A percentile compares a stretch with the other conserved stretches of the same genome.
Conservation (phyloP, 2,113 vertebrate species). For the Smithornis capensis region DNA sequence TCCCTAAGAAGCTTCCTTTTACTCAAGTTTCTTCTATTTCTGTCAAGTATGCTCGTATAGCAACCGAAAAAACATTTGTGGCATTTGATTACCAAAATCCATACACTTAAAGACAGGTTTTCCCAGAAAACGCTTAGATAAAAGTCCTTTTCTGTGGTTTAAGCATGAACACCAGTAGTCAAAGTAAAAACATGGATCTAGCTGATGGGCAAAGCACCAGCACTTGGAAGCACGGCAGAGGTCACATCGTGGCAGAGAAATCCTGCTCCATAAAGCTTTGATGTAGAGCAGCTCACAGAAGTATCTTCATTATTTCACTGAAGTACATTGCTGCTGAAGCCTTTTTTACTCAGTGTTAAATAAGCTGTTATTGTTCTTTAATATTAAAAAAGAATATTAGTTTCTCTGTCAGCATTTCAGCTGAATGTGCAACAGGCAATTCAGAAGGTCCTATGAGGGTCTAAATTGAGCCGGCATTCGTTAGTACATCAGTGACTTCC, state of each 20-base stretch:
- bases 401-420: conserved; percentile 11
- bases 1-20: neutral
- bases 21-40: neutral
- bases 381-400: neutral
- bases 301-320: neutral
- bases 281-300: conserved; percentile 20
- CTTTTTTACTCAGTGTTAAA: neutral
- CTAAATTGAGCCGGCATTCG: neutral
- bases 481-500: neutral
- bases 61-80: conserved; percentile 9
- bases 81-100: conserved; percentile 19
- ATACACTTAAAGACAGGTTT: neutral
- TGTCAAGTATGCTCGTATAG: neutral
- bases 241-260: conserved; percentile 2
- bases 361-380: conserved; percentile 26
- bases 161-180: neutral
- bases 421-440: neutral
- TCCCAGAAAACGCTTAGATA: conserved; percentile 4
- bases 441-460: neutral
- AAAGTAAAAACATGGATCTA: neutral
- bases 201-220: neutral
- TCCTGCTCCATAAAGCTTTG: neutral
- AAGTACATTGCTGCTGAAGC: neutral
- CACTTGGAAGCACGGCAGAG: conserved; percentile 32
- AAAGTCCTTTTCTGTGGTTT: conserved; percentile 22